Evolutionary conservation across 2,888 invertebrate species (phyloP).

Genomic region (Acleris holmiana): DNA sequence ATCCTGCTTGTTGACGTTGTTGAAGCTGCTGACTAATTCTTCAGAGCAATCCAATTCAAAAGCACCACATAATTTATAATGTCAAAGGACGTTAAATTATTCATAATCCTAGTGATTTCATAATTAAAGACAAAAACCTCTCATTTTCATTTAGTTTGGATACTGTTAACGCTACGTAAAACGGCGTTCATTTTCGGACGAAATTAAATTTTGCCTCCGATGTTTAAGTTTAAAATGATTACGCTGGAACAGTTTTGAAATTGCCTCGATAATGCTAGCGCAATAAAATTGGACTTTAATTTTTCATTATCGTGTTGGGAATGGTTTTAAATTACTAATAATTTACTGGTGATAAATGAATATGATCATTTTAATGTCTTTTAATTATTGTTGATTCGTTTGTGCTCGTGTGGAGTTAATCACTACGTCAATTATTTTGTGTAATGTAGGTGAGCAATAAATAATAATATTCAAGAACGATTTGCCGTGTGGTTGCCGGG

Average conservation of each 20-base stretch:
- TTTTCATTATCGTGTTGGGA: constrained; percentile 1
- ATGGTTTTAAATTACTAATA: too few relatives aligned
- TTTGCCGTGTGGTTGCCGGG: too few relatives aligned
- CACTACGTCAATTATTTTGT: too few relatives aligned
- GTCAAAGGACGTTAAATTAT: constrained; percentile 14
- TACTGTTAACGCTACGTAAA: constrained; percentile 2
- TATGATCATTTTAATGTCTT: too few relatives aligned
- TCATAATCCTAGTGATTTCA: constrained; percentile 4
- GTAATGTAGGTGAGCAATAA: too few relatives aligned
- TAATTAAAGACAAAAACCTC: constrained; percentile 18
- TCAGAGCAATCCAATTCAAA: not conserved
- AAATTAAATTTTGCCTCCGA: constrained; percentile 26
- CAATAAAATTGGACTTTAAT: not conserved
- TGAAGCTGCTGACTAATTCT: too few relatives aligned
- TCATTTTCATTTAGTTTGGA: constrained; percentile 12
- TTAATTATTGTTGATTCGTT: too few relatives aligned
- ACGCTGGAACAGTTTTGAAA: constrained; percentile 17
- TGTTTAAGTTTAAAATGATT: constrained; percentile 19
- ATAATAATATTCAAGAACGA: too few relatives aligned
- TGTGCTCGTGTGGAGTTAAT: too few relatives aligned
- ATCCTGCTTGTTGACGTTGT: too few relatives aligned
- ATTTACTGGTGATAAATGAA: too few relatives aligned
- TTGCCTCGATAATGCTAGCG: not conserved
- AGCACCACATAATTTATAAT: constrained; percentile 3
- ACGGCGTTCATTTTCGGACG: constrained; percentile 3